These are phyloP conservation scores for Telmatherina bonti DNA, from an alignment of 2,797 vertebrate species.

Conservation along the genomic window DNA sequence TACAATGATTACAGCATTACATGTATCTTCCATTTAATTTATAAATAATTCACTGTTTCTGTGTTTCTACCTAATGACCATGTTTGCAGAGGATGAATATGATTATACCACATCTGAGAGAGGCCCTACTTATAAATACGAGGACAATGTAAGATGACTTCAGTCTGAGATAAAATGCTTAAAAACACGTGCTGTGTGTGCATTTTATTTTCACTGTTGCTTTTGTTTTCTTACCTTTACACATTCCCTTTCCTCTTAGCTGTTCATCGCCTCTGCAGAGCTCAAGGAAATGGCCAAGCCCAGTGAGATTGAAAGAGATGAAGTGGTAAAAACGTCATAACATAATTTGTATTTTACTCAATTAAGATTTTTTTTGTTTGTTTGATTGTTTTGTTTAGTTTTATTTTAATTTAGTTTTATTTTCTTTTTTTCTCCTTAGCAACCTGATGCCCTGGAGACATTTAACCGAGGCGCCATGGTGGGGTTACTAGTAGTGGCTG, in stretches of 20 bases:
- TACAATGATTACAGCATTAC: background rate
- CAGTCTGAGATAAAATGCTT: background rate
- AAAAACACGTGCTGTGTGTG: background rate
- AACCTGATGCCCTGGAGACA: conserved; percentile 89
- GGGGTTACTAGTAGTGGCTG: conserved; percentile 90
- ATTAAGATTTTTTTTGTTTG: too few species aligned
- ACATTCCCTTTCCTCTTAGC: conserved; percentile 64
- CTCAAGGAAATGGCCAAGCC: conserved; percentile 89
- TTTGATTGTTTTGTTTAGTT: too few species aligned
- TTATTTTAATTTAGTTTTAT: too few species aligned
- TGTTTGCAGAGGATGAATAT: conserved; percentile 80
- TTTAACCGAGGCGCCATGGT: conserved; percentile 93
- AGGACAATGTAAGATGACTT: conserved; percentile 83
- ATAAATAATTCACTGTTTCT: conserved; percentile 19
- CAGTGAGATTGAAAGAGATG: conserved; percentile 90
- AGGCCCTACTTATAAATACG: conserved; percentile 85
- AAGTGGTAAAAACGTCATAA: conserved; percentile 82
- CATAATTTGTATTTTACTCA: background rate
- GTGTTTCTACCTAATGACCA: conserved; percentile 23
- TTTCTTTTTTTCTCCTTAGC: conserved; percentile 71
- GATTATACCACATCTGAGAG: conserved; percentile 86
- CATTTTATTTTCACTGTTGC: conserved; percentile 4
- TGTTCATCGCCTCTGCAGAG: conserved; percentile 89
- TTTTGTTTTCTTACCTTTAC: background rate
- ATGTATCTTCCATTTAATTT: background rate